A percentile compares a stretch with the other conserved stretches of the same genome.
These are phyloP conservation scores for Zoroaster sp. DNA, from an alignment of 53 echinoderm and acorn worm species.

Conservation along the genomic window DNA sequence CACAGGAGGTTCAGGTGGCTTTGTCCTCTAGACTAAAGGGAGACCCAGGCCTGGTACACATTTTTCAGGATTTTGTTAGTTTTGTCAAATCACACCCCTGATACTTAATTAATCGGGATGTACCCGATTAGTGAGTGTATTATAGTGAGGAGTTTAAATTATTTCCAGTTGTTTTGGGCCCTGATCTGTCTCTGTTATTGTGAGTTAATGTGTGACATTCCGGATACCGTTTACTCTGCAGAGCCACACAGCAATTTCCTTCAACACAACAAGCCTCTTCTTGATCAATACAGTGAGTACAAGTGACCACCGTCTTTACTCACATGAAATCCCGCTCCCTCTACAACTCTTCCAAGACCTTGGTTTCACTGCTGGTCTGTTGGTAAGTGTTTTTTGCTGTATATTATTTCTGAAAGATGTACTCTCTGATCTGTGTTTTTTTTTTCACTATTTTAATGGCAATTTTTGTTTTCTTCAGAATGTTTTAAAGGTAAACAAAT, in stretches of 20 bases:
- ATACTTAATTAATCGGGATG: too few species aligned
- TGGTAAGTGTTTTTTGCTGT: neutral
- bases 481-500: too few species aligned
- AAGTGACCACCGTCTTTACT: neutral
- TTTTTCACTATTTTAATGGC: too few species aligned
- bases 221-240: neutral
- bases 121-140: too few species aligned
- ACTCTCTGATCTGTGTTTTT: neutral
- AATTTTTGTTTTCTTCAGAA: neutral
- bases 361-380: neutral
- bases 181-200: neutral
- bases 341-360: neutral
- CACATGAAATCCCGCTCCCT: neutral
- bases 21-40: too few species aligned
- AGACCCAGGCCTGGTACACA: too few species aligned
- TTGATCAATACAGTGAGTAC: slow-evolving; percentile 4
- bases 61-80: too few species aligned
- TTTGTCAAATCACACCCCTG: too few species aligned
- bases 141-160: too few species aligned
- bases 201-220: neutral
- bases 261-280: slow-evolving; percentile 14
- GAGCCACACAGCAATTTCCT: slow-evolving; percentile 22
- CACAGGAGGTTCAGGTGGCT: too few species aligned
- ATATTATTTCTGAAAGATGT: neutral
- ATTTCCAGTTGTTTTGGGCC: too few species aligned